These are phyloP conservation scores for Heterocephalus glaber DNA, from an alignment of 2,113 vertebrate genomes.

Conservation along the genomic window DNA sequence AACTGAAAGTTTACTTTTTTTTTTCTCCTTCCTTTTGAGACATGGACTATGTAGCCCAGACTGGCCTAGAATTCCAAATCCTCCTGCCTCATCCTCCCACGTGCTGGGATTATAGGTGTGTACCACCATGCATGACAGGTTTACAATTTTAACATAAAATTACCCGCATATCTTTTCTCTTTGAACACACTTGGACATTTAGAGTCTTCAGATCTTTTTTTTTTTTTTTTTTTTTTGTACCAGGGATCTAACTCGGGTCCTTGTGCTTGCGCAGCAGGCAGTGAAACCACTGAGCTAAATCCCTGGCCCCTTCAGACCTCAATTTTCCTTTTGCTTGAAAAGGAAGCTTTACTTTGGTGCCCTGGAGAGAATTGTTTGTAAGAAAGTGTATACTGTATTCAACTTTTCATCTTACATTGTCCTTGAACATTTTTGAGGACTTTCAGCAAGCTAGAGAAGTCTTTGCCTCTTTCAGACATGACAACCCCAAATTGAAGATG, in stretches of 20 bases:
- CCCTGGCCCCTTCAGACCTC: too few relatives aligned
- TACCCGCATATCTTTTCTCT: not conserved
- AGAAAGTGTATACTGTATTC: not conserved
- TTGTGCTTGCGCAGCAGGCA: too few relatives aligned
- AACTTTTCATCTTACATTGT: not conserved
- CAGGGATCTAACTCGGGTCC: too few relatives aligned
- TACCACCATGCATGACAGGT: not conserved
- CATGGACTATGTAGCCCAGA: not conserved
- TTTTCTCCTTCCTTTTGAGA: not conserved
- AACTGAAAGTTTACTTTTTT: not conserved
- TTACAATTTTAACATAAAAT: constrained; percentile 17
- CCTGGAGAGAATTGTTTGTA: not conserved
- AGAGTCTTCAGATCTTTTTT: not conserved
- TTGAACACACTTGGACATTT: not conserved
- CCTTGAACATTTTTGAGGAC: not conserved
- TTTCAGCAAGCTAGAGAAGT: not conserved
- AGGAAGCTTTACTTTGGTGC: not conserved
- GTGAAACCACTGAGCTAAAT: too few relatives aligned
- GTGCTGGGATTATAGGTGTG: not conserved
- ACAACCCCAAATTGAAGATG: not conserved
- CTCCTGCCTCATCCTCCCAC: not conserved
- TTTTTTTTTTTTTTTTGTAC: too few relatives aligned
- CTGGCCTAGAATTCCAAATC: not conserved
- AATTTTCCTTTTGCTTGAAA: not conserved
- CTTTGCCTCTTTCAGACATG: not conserved